Conservation (phyloP, 2,113 vertebrate genomes). For the Apeltes quadracus region DNA sequence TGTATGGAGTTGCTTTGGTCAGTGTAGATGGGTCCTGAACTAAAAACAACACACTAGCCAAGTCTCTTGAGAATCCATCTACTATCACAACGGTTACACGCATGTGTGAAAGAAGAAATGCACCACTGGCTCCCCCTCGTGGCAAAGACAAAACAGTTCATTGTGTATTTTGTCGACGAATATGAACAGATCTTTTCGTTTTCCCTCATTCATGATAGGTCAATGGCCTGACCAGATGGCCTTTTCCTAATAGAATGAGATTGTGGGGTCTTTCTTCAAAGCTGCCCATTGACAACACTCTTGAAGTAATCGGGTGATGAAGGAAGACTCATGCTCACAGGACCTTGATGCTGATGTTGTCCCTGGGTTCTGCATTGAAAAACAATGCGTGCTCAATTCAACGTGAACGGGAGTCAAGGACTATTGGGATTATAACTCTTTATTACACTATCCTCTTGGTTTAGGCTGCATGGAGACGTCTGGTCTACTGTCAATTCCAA, state of each 20-base stretch:
- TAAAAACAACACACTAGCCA: neutral
- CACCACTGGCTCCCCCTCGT: conserved; percentile 24
- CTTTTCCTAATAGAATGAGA: neutral
- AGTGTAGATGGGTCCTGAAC: neutral
- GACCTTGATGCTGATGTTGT: neutral
- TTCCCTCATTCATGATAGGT: no score
- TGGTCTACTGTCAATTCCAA: no score
- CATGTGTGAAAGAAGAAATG: neutral
- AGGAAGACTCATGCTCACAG: neutral
- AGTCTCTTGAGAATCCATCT: neutral
- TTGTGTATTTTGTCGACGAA: neutral
- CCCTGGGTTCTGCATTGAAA: neutral
- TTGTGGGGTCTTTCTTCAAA: neutral
- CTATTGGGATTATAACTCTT: no score
- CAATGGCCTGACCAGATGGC: neutral
- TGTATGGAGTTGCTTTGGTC: neutral
- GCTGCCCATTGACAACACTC: neutral
- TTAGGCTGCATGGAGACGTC: no score
- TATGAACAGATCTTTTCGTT: neutral
- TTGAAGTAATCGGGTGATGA: neutral
- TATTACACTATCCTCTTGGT: no score
- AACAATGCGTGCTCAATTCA: neutral
- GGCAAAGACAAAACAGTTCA: neutral
- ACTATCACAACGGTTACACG: neutral
- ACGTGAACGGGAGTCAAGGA: neutral